These are phyloP conservation scores for Drosophila ezoana DNA, from an alignment of 2,888 invertebrate genomes.

Conservation along the genomic window DNA sequence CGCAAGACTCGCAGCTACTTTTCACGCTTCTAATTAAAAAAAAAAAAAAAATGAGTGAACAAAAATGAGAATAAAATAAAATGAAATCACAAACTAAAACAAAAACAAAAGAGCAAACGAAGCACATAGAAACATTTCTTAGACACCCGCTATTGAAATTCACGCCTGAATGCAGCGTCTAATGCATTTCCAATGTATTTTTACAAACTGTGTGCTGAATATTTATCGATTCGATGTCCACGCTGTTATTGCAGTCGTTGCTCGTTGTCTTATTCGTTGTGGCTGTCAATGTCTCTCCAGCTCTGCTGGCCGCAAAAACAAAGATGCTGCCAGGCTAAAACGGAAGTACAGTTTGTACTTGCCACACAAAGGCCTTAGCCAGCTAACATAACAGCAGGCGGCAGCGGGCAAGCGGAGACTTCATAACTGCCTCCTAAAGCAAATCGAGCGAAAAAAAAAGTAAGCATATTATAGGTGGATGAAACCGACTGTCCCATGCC, in stretches of 20 bases:
- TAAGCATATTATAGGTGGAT: too few relatives aligned
- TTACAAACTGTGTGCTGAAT: slow-evolving; percentile 64
- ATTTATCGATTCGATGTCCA: slow-evolving; percentile 71
- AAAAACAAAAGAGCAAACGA: slow-evolving; percentile 35
- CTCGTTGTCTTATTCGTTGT: slow-evolving; percentile 6
- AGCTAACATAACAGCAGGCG: slow-evolving; percentile 27
- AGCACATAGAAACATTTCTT: slow-evolving; percentile 24
- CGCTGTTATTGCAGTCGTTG: slow-evolving; percentile 7
- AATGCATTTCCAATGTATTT: slow-evolving; percentile 79
- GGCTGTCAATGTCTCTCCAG: slow-evolving; percentile 19
- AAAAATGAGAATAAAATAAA: background rate
- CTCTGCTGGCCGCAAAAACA: slow-evolving; percentile 45
- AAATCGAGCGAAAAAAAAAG: slow-evolving; percentile 15
- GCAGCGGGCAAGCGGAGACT: slow-evolving; percentile 23
- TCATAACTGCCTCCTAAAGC: slow-evolving; percentile 15
- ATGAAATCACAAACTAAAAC: slow-evolving; percentile 16
- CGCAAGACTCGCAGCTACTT: slow-evolving; percentile 32
- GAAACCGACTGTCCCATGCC: too few relatives aligned
- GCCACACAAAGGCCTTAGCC: slow-evolving; percentile 64
- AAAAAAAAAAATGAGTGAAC: background rate
- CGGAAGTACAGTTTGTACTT: slow-evolving; percentile 76
- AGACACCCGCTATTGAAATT: slow-evolving; percentile 57
- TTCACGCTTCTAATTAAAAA: slow-evolving; percentile 65
- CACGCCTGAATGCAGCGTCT: slow-evolving; percentile 67
- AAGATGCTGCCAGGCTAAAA: slow-evolving; percentile 56